phyloP scores from a whole-genome alignment of 2,113 vertebrate genomes.

The Xiphias gladius region DNA sequence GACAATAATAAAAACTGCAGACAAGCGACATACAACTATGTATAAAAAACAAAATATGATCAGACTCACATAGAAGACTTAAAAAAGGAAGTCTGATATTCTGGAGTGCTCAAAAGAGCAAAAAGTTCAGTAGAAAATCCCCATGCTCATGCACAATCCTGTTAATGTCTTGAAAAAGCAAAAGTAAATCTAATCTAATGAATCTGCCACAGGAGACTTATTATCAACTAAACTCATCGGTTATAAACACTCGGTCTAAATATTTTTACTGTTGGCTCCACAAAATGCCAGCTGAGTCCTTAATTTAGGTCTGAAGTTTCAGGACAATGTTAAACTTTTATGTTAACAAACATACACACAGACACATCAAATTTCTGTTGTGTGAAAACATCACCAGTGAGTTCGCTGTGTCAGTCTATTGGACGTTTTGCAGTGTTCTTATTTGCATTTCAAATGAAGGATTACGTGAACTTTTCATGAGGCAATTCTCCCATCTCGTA shows the following conservation, averaged over 20 bases:
- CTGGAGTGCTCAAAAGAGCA: background rate
- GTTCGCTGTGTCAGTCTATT: background rate
- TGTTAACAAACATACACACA: background rate
- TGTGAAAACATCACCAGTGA: background rate
- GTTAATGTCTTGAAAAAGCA: background rate
- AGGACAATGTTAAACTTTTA: background rate
- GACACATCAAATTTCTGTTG: background rate
- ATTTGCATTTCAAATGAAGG: background rate
- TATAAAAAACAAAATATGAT: background rate
- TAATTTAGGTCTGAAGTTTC: background rate
- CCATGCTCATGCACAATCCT: background rate
- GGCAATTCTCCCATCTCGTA: background rate
- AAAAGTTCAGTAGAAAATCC: background rate
- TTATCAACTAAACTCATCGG: constrained; percentile 31
- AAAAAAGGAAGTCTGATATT: background rate
- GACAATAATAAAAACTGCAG: background rate
- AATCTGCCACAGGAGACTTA: constrained; percentile 1
- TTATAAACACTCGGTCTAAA: no score
- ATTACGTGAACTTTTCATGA: background rate
- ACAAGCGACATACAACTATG: background rate
- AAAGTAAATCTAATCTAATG: background rate
- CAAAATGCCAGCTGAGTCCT: background rate
- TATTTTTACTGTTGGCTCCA: background rate
- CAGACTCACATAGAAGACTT: background rate
- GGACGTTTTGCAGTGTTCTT: background rate